Base-by-base conservation (phyloP, 2,797 vertebrate species). In the Spinus pinus region DNA sequence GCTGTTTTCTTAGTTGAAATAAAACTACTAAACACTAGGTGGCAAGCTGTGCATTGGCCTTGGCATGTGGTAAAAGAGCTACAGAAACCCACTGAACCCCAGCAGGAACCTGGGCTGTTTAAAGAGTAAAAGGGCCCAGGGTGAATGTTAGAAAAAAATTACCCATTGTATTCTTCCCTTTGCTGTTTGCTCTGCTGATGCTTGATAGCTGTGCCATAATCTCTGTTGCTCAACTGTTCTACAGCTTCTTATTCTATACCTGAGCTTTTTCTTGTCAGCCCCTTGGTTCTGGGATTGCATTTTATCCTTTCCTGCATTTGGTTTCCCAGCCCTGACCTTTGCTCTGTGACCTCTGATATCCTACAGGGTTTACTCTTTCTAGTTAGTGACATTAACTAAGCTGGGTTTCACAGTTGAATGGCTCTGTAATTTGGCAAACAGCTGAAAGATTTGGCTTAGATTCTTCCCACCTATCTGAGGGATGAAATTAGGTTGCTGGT, bases 1-100 rank as follows among this genome's bases (percentile, higher is more conserved):
- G 27, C 25, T 42, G 23, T 28, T 74, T 54, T 7, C 25, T 54
- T 70, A 54, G 67, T 35, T 80, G 82, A 86, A 66, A 17, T 86
- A 20, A 83, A 74, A 30, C 64, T 4, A 64, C 19, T 41, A 57
- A 81, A 91, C 80, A 23, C 80, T 95, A 90, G 80, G 88, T 91
- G 86, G 92, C 95, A 96, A 91, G 79, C 83, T 91, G 12, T 62
- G 60, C 23, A 1, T 39, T 93, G 75, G 50, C 51, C 53, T 86
- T 4, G 3, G 1, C 0, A 0, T 21, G 1, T 8, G 21, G 16
- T 41, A 13, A 25, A 84, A 56, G 39, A 72, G 20, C 44, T 54
- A 1, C 14, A 85, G 58, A 35, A 72, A 65, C 25, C 22, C 12
- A 5, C 39, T 33, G 54, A 81, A 24, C 12, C 14, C 11, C 0